Conservation (phyloP, 1,140 invertebrate genomes). For the Ruditapes philippinarum region DNA sequence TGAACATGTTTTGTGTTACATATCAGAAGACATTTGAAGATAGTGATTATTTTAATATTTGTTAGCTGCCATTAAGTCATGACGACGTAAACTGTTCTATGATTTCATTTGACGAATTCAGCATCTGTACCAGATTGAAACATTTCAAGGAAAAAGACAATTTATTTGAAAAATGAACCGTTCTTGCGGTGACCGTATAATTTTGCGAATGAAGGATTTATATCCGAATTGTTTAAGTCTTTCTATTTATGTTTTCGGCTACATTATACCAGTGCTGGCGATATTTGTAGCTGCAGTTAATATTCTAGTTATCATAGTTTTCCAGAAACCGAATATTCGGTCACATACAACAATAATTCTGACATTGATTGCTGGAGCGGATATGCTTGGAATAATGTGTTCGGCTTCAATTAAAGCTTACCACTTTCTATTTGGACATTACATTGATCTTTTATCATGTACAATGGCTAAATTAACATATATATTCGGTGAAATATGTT, state of each 20-base stretch:
- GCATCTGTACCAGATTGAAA: no score
- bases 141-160: no score
- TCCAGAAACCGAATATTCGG: slow-evolving; percentile 3
- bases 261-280: slow-evolving; percentile 6
- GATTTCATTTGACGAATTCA: no score
- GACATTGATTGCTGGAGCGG: slow-evolving; percentile 32
- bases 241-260: slow-evolving; percentile 2
- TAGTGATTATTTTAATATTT: no score
- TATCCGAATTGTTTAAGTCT: slow-evolving; percentile 4
- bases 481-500: not conserved
- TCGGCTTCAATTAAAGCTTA: not conserved
- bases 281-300: slow-evolving; percentile 8
- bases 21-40: no score
- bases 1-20: no score
- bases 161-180: no score
- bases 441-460: not conserved
- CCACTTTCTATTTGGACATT: slow-evolving; percentile 9
- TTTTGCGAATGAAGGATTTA: not conserved
- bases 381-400: slow-evolving; percentile 15
- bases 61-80: no score
- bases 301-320: not conserved
- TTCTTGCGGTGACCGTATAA: not conserved
- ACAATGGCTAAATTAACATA: not conserved
- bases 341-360: slow-evolving; percentile 46
- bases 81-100: no score